Evolutionary conservation across 2,113 vertebrate genomes (phyloP), one percentile per base, ranked within the genome.

Genomic region (Cathartes aura): DNA sequence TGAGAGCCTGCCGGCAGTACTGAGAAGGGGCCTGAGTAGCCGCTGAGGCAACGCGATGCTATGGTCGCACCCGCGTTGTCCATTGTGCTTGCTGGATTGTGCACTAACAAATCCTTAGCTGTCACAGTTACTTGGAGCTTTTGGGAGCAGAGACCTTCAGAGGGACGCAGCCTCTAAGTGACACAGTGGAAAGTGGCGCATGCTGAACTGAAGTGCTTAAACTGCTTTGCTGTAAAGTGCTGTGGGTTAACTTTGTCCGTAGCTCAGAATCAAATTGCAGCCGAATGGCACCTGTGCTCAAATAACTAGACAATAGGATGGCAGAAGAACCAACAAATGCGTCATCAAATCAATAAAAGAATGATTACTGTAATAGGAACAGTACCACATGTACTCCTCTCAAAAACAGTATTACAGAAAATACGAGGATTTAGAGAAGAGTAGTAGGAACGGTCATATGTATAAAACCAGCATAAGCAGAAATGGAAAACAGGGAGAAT

Each of bases 171-270:
- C 26, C 18, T 22, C 13, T 59, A 5, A 6, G 32, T 29, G 47
- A 16, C 17, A 5, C 24, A 32, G 29, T 27, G 38, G 55, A 27
- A 60, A 30, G 27, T 22, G 45, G 6, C 36, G 0, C 9, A 2
- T 23, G 42, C 7, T 5, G 42, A 2, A 1, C 7, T 2, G 18
- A 3, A 24, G 1, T 0, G 2, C 3, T 1, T 3, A 0, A 14
- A 2, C 3, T 8, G 40, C 23, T 40, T 1, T 11, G 29, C 10
- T 16, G 11, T 12, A 0, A 6, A 13, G 40, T 7, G 20, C 15
- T 12, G 11, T 0, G 14, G 5, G 12, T 27, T 55, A 3, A 3
- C 11, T 32, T 17, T 9, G 36, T 11, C 12, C 0, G 0, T 29
- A 30, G 45, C 15, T 18, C 62, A 21, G 62, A 30, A 26, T 23